Evolutionary conservation across 2,888 invertebrate genomes (phyloP).

Genomic region (Microplitis deprimator): DNA sequence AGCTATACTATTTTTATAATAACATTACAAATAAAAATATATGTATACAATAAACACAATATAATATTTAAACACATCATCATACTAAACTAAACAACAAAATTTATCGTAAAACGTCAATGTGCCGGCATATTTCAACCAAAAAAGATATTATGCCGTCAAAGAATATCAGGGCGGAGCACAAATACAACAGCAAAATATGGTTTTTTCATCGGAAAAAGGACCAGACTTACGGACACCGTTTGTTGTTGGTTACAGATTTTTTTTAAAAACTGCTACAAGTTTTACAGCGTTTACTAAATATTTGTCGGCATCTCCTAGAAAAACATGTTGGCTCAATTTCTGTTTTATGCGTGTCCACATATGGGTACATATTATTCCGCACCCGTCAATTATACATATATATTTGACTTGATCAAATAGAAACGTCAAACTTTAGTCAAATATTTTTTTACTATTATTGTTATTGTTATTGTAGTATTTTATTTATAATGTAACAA

Average conservation of each 20-base stretch:
- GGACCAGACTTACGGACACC: slow-evolving; percentile 37
- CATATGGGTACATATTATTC: neutral
- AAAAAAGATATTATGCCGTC: slow-evolving; percentile 3
- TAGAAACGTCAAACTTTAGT: neutral
- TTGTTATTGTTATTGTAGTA: neutral
- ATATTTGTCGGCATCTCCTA: slow-evolving; percentile 55
- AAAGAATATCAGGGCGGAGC: slow-evolving; percentile 39
- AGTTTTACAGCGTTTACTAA: slow-evolving; percentile 53
- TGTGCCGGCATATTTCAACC: neutral
- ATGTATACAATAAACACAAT: neutral
- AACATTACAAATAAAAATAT: neutral
- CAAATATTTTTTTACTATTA: neutral
- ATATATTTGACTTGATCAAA: neutral
- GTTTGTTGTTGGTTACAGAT: neutral
- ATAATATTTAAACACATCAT: neutral
- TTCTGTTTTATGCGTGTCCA: slow-evolving; percentile 10
- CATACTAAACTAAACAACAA: neutral
- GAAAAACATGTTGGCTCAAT: slow-evolving; percentile 38
- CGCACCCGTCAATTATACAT: neutral
- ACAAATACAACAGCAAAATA: slow-evolving; percentile 23
- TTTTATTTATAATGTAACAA: neutral
- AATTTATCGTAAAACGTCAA: neutral
- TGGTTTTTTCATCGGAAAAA: slow-evolving; percentile 38
- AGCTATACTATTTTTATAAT: neutral
- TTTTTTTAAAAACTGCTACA: neutral